Evolutionary conservation across 2,113 vertebrate species (phyloP), one percentile per base, ranked within the genome.

Genomic region (Epinephelus cyanopodus): DNA sequence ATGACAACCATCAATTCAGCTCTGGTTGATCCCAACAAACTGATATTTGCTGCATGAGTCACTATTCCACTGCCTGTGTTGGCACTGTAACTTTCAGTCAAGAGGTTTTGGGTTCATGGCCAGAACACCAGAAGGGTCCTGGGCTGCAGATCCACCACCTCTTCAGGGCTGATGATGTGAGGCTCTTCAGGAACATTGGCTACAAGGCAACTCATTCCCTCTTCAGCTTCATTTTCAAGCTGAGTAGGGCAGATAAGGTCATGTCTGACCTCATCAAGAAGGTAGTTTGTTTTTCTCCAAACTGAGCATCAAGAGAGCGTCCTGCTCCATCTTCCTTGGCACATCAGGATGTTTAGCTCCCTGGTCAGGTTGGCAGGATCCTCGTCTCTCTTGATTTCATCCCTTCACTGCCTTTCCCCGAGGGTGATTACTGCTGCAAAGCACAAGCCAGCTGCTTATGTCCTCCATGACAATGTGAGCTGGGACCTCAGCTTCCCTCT

Each of bases 371-470:
- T 65, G 65, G 53, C 62, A 47, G 50, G 48, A 75, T 53, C 75
- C 57, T 45, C 18, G 18, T 75, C 64, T 65, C n/a, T 61, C 56
- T 69, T 53, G 68, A 84, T 88, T 77, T 82, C 42, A 53, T 56
- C 63, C 62, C 47, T 65, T 42, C 69, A 2, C 54, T 18, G 53
- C 53, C 17, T 39, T 74, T 57, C 56, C 58, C 13, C 12, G 50
- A 70, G 61, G 75, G 13, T 33, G 58, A 45, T 62, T 17, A 13
- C 45, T 52, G 72, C 60, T 58, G 25, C 45, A 23, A 29, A 65
- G 62, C 65, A 65, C 68, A 25, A 68, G 65, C 64, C 83, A 85
- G 80, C 76, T 87, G 77, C 66, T 90, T 74, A 23, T 42, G 63
- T 81, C 65, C 19, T 82, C 78, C 75, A 57, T 82, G 74, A 69